phyloP scores from a whole-genome alignment of 1,140 invertebrate genomes.

The Spodoptera frugiperda region DNA sequence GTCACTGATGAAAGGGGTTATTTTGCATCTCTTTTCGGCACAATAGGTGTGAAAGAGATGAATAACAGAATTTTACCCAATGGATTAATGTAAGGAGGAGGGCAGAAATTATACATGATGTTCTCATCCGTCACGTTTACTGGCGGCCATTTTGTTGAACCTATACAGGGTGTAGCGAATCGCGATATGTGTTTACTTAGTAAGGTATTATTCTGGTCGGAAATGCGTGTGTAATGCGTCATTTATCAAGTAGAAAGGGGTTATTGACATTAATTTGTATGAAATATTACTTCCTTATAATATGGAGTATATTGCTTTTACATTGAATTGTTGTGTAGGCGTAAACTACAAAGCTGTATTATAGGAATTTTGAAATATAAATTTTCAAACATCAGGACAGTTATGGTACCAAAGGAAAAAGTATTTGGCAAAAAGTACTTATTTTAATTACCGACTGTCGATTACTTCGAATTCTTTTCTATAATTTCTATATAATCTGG shows the following conservation, averaged over 20 bases:
- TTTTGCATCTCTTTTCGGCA: neutral
- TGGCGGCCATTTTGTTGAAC: constrained; percentile 35
- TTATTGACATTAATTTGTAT: no score
- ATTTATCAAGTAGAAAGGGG: neutral
- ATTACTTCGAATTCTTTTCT: no score
- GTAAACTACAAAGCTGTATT: no score
- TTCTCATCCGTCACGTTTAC: constrained; percentile 36
- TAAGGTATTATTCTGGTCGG: neutral
- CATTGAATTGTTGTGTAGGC: no score
- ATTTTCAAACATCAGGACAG: no score
- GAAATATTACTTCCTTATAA: no score
- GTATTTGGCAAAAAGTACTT: no score
- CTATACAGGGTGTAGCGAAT: neutral
- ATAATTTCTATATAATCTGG: no score
- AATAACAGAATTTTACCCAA: neutral
- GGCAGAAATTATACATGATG: constrained; percentile 44
- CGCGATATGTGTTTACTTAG: constrained; percentile 21
- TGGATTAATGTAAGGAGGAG: constrained; percentile 33
- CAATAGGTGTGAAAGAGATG: neutral
- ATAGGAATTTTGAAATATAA: no score
- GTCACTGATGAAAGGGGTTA: neutral
- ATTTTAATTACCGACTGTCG: no score
- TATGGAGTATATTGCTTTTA: no score
- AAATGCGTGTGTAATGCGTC: neutral
- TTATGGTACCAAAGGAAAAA: no score